Evolutionary conservation across 2,113 vertebrate genomes (phyloP), one percentile per base, ranked within the genome.

Genomic region (Perca schrenkii): DNA sequence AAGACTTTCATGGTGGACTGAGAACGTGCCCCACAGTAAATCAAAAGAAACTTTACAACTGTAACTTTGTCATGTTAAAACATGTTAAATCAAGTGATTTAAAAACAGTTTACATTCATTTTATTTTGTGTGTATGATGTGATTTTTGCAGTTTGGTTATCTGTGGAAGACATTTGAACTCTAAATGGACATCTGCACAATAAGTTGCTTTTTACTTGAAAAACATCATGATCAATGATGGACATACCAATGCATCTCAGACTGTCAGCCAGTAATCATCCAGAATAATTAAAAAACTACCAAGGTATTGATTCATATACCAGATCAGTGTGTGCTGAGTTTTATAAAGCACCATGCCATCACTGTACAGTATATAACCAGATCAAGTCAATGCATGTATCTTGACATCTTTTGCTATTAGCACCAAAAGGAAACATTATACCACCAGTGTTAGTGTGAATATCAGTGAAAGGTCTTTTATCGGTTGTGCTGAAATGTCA

Each of bases 91-190:
- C 14, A 67, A 78, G 11, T 71, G 60, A 86, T 80, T 81, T 76
- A 58, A 80, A 89, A 91, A 85, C 68, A 8, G 78, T 85, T 91
- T 94, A 94, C 93, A 94, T 93, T 94, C 92, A 91, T 89, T 82
- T 84, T 47, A 79, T 74, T 89, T 79, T 89, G 79, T 77, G 61
- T 81, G 83, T 66, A 34, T 65, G 63, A 28, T 79, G 70, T 58
- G 40, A 70, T 85, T 81, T 87, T 68, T 87, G 50, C 80, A 83
- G 74, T 72, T 74, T 86, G 57, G 53, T 82, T 84, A 86, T 69
- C 13, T 47, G 65, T 88, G 93, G 91, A 94, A 94, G 93, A 93
- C 92, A 54, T 83, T 40, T 85, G 53, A 78, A 69, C 72, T 72
- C 17, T 43, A 68, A 22, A 80, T 62, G 52, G 53, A 72, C 25